Evolutionary conservation across 2,797 vertebrate species (phyloP).

Genomic region (Pogoniulus pusillus): DNA sequence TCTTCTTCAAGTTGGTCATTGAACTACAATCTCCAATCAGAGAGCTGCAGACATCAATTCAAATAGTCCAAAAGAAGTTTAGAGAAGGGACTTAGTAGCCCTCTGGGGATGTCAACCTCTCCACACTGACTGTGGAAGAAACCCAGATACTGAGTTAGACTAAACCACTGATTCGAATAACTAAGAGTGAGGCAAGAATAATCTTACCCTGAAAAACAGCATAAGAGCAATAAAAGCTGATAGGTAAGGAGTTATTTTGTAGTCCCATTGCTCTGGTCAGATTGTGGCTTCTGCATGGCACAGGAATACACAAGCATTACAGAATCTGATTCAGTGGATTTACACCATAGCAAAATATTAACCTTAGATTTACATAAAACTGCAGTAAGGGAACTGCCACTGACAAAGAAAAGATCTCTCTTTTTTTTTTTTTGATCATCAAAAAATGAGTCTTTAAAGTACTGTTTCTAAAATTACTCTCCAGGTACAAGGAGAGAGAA

Average conservation of each 20-base stretch:
- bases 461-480: not conserved
- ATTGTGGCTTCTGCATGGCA: not conserved
- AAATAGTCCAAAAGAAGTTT: not conserved
- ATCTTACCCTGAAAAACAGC: not conserved
- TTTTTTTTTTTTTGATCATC: not conserved
- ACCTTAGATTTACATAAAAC: not conserved
- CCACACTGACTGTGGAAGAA: not conserved
- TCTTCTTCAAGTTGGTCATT: not conserved
- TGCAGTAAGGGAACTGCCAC: not conserved
- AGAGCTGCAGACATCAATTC: not conserved
- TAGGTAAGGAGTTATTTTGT: not conserved
- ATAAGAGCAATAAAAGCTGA: not conserved
- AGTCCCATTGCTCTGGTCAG: not conserved
- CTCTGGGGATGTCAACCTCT: not conserved
- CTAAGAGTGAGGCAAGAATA: not conserved
- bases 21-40: not conserved
- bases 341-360: not conserved
- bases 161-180: not conserved
- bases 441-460: not conserved
- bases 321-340: not conserved
- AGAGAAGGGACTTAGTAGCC: not conserved
- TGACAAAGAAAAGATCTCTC: not conserved
- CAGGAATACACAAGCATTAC: not conserved
- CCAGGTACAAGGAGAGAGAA: not conserved
- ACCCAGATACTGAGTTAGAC: not conserved